A percentile compares a stretch with the other conserved stretches of the same genome.
These are phyloP conservation scores for Hydropsyche tenuis DNA, from an alignment of 1,140 invertebrate species.

Conservation along the genomic window DNA sequence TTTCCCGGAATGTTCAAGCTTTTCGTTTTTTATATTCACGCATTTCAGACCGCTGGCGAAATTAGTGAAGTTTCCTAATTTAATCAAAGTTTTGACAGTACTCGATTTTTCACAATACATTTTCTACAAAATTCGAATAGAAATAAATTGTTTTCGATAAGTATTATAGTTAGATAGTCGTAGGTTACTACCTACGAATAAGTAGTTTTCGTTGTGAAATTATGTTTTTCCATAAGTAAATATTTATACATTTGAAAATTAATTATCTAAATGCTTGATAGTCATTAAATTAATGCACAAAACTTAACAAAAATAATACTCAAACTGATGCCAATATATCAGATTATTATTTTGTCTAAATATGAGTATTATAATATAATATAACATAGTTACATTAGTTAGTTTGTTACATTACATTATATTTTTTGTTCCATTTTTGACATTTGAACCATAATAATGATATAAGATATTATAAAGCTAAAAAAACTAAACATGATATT, in stretches of 20 bases:
- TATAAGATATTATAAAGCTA: neutral
- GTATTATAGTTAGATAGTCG: no score
- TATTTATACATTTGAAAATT: neutral
- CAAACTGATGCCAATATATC: neutral
- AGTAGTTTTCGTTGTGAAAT: neutral
- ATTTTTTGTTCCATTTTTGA: neutral
- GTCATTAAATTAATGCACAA: neutral
- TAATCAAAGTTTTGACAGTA: neutral
- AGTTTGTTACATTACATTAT: neutral
- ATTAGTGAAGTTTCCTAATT: neutral
- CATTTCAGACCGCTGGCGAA: neutral
- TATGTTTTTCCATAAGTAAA: neutral
- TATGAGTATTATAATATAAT: neutral
- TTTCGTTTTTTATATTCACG: neutral
- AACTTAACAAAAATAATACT: neutral
- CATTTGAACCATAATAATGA: neutral
- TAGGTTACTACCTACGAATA: no score
- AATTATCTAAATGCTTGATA: neutral
- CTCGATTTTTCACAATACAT: neutral
- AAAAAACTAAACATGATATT: neutral
- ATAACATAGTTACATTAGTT: neutral
- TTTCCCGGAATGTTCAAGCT: neutral
- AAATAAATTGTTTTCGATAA: neutral
- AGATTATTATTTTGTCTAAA: neutral
- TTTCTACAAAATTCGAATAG: neutral